Evolutionary conservation across 2,113 vertebrate genomes (phyloP).

Genomic region (Ctenomys sociabilis): DNA sequence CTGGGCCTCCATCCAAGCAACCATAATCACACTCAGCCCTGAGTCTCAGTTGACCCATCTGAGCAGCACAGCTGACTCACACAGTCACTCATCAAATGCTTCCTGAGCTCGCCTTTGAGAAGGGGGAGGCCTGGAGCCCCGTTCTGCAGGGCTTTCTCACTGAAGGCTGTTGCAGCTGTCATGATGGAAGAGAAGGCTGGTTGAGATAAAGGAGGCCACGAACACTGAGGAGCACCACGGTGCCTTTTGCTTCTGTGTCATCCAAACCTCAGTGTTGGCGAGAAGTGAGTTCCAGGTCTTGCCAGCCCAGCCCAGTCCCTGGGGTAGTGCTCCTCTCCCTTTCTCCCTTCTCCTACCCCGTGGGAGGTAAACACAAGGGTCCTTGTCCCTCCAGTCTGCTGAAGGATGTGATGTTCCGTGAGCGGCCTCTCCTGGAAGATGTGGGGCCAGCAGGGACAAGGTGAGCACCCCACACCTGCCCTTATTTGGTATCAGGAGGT

Average conservation of each 20-base stretch:
- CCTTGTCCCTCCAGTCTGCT: neutral
- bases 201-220: neutral
- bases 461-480: conserved; percentile 50
- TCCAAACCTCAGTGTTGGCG: neutral
- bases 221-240: neutral
- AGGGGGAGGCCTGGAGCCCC: rapidly evolving
- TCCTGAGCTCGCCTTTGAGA: rapidly evolving
- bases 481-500: conserved; percentile 45
- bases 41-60: rapidly evolving
- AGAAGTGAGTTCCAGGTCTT: neutral
- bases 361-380: neutral
- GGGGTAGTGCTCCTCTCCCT: neutral
- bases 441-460: neutral
- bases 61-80: neutral
- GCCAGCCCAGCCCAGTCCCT: too few relatives aligned
- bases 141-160: rapidly evolving
- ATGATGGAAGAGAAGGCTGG: rapidly evolving
- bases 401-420: neutral
- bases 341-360: neutral
- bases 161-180: too few relatives aligned
- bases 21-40: neutral
- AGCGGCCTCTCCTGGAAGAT: neutral
- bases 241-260: neutral
- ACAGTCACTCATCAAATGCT: neutral
- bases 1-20: neutral